Percentiles rank a stretch among this genome's conserved stretches.
These are phyloP conservation scores for Callopanchax toddi DNA, from an alignment of 2,113 vertebrate genomes.

Conservation along the genomic window DNA sequence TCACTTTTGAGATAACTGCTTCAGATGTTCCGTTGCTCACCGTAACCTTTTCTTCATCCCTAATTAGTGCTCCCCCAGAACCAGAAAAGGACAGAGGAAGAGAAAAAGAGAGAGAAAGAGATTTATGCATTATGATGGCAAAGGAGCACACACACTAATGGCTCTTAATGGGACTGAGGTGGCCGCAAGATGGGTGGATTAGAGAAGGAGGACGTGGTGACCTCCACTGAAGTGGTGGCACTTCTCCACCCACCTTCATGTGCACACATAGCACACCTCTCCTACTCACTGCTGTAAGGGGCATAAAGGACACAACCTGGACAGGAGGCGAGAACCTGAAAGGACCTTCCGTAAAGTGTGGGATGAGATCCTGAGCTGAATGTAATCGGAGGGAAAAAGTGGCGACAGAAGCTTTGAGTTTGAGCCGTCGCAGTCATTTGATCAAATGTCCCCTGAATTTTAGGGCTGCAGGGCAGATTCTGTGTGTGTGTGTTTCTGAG, in stretches of 20 bases:
- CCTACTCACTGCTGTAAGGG: slow-evolving; percentile 41
- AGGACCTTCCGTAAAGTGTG: slow-evolving; percentile 9
- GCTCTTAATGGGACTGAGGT: slow-evolving; percentile 91
- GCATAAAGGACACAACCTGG: slow-evolving; percentile 40
- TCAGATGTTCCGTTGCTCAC: slow-evolving; percentile 62
- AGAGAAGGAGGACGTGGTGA: slow-evolving; percentile 83
- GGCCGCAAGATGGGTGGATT: slow-evolving; percentile 62
- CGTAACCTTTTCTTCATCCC: slow-evolving; percentile 74
- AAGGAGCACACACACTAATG: slow-evolving; percentile 77
- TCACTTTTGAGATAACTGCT: slow-evolving; percentile 56
- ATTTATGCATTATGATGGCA: slow-evolving; percentile 78
- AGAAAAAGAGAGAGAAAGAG: slow-evolving; percentile 60
- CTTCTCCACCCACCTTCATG: slow-evolving; percentile 83
- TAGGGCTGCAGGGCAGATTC: slow-evolving; percentile 25
- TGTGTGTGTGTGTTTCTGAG: slow-evolving; percentile 67
- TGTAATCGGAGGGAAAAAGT: slow-evolving; percentile 80
- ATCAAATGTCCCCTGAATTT: slow-evolving; percentile 93
- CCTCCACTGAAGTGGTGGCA: slow-evolving; percentile 91
- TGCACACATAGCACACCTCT: slow-evolving; percentile 37
- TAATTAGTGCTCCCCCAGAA: slow-evolving; percentile 70
- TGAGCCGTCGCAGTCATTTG: slow-evolving; percentile 91
- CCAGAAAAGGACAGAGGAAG: slow-evolving; percentile 55
- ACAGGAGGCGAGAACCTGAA: slow-evolving; percentile 25
- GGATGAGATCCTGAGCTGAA: slow-evolving; percentile 53
- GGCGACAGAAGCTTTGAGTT: slow-evolving; percentile 94